phyloP scores from a whole-genome alignment of 1,140 invertebrate genomes.

The Acromyrmex echinatior region DNA sequence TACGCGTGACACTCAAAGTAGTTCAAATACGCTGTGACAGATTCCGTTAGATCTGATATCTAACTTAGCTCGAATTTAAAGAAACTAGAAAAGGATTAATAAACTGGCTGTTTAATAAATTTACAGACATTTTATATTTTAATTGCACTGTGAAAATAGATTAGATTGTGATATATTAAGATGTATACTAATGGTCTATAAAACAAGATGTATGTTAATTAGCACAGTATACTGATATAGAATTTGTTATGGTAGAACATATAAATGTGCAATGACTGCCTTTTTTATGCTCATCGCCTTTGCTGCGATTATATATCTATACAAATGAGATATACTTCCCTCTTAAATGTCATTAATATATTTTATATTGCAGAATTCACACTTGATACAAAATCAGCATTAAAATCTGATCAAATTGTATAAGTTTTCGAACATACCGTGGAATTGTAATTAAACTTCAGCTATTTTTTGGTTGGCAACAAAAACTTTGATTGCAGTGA shows the following conservation, averaged over 20 bases:
- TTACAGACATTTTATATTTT: slow-evolving; percentile 53
- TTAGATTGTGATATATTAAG: slow-evolving; percentile 53
- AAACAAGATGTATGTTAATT: slow-evolving; percentile 38
- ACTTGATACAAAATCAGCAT: slow-evolving; percentile 23
- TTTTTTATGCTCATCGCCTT: slow-evolving; percentile 68
- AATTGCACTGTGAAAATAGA: slow-evolving; percentile 41
- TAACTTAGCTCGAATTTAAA: slow-evolving; percentile 63
- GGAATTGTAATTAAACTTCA: slow-evolving; percentile 29
- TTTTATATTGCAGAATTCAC: slow-evolving; percentile 17
- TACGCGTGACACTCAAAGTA: slow-evolving; percentile 51
- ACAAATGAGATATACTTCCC: slow-evolving; percentile 45
- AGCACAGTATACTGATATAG: slow-evolving; percentile 33
- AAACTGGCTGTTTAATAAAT: slow-evolving; percentile 59
- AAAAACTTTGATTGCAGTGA: slow-evolving; percentile 25
- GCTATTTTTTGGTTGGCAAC: not conserved
- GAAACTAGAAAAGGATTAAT: slow-evolving; percentile 27
- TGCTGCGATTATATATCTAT: slow-evolving; percentile 56
- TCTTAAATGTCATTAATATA: slow-evolving; percentile 49
- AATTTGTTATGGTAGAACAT: slow-evolving; percentile 51
- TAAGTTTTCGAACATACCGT: slow-evolving; percentile 25
- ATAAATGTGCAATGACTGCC: slow-evolving; percentile 70
- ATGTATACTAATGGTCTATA: slow-evolving; percentile 34
- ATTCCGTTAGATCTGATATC: slow-evolving; percentile 66
- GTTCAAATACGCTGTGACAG: slow-evolving; percentile 64
- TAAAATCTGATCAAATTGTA: not conserved